Evolutionary conservation across 1,140 invertebrate species (phyloP).

Genomic region (Helicorthomorpha holstii): DNA sequence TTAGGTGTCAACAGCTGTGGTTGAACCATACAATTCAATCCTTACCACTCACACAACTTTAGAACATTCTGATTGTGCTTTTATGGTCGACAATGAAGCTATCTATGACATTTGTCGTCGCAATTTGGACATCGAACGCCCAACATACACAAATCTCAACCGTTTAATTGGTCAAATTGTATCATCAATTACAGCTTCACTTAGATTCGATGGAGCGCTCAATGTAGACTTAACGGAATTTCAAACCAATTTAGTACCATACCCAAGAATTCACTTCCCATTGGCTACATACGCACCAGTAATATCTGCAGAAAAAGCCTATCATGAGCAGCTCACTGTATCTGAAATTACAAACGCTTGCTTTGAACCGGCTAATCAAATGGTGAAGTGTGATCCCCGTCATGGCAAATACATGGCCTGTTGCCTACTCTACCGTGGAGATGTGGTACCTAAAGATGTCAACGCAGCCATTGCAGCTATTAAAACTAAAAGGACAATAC

Average conservation of each 20-base stretch:
- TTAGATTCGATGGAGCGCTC: constrained; percentile 71
- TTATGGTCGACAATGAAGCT: constrained; percentile 67
- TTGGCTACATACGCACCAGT: constrained; percentile 70
- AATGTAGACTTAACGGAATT: constrained; percentile 82
- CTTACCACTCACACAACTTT: constrained; percentile 61
- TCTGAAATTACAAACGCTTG: constrained; percentile 77
- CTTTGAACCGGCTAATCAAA: constrained; percentile 76
- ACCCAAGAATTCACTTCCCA: constrained; percentile 66
- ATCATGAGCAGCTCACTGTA: constrained; percentile 64
- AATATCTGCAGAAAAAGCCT: constrained; percentile 70
- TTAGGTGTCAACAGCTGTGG: constrained; percentile 52
- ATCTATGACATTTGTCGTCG: constrained; percentile 82
- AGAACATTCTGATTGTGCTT: constrained; percentile 53
- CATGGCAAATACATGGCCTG: constrained; percentile 83
- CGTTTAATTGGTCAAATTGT: constrained; percentile 69
- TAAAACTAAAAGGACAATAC: constrained; percentile 35
- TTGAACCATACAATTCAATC: constrained; percentile 76
- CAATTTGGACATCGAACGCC: constrained; percentile 70
- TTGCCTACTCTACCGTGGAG: constrained; percentile 58
- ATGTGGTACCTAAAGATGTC: constrained; percentile 60
- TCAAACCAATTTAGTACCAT: constrained; percentile 72
- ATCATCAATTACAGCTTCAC: constrained; percentile 70
- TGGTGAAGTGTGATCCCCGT: constrained; percentile 82
- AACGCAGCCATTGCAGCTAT: constrained; percentile 39
- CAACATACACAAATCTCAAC: constrained; percentile 62